Evolutionary conservation across 1,140 invertebrate species (phyloP).

Genomic region (Maconellicoccus hirsutus): DNA sequence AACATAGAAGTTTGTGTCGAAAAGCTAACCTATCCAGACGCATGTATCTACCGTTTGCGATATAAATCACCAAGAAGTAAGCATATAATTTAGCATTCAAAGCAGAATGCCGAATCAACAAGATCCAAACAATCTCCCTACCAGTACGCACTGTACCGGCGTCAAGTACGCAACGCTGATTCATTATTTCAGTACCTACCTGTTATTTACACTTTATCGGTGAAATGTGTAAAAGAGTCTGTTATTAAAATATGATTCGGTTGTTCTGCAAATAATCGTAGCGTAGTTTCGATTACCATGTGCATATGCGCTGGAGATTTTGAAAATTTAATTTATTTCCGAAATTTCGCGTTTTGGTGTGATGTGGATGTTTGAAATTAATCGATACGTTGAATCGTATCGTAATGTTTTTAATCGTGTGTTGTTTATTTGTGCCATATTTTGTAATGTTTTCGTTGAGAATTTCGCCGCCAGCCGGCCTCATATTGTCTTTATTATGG

Average conservation of each 20-base stretch:
- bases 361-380: neutral
- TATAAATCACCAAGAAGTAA: neutral
- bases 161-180: too few species aligned
- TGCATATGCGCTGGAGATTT: neutral
- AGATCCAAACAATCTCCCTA: too few species aligned
- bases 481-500: conserved; percentile 45
- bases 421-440: neutral
- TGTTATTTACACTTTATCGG: too few species aligned
- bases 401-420: neutral
- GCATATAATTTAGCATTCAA: too few species aligned
- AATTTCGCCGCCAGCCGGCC: conserved; percentile 32
- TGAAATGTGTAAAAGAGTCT: too few species aligned
- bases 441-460: neutral
- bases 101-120: too few species aligned
- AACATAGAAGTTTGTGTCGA: neutral
- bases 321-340: too few species aligned
- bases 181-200: too few species aligned
- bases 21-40: neutral
- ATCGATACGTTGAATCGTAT: neutral
- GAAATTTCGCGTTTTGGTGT: neutral
- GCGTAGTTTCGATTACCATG: too few species aligned
- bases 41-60: neutral
- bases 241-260: too few species aligned
- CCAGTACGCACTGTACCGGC: too few species aligned
- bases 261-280: too few species aligned